phyloP scores from a whole-genome alignment of 2,113 vertebrate species.

The Bolborhynchus lineola region DNA sequence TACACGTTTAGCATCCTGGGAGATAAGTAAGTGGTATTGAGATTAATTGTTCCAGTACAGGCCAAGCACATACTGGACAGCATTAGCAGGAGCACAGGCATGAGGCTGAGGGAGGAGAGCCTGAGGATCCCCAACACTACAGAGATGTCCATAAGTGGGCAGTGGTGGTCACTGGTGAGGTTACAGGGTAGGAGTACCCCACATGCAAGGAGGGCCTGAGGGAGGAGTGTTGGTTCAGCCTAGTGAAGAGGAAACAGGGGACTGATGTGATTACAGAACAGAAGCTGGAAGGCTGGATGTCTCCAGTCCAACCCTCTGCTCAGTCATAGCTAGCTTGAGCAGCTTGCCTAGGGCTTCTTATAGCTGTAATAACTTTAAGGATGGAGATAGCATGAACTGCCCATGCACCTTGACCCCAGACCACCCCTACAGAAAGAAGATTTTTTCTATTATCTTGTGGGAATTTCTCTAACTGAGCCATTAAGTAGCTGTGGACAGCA shows the following conservation, averaged over 20 bases:
- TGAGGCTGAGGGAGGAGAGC: neutral
- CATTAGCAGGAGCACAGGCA: fast-evolving
- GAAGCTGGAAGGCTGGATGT: neutral
- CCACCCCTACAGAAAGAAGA: neutral
- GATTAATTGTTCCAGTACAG: neutral
- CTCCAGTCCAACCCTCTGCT: neutral
- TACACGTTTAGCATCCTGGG: neutral
- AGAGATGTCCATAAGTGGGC: no score
- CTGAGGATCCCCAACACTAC: neutral
- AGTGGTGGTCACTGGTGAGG: neutral
- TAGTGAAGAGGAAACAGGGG: neutral
- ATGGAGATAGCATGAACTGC: no score
- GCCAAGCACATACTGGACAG: neutral
- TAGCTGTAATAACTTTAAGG: neutral
- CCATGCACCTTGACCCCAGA: fast-evolving
- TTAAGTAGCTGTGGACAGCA: neutral
- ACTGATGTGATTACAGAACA: neutral
- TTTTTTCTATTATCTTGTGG: neutral
- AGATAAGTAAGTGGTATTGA: neutral
- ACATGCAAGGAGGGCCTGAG: neutral
- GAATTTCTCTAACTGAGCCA: neutral
- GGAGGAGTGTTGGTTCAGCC: fast-evolving
- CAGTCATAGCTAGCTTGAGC: neutral
- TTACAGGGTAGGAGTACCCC: neutral
- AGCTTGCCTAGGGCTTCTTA: neutral